phyloP scores from a whole-genome alignment of 2,797 vertebrate species.

The Tragopan temminckii region DNA sequence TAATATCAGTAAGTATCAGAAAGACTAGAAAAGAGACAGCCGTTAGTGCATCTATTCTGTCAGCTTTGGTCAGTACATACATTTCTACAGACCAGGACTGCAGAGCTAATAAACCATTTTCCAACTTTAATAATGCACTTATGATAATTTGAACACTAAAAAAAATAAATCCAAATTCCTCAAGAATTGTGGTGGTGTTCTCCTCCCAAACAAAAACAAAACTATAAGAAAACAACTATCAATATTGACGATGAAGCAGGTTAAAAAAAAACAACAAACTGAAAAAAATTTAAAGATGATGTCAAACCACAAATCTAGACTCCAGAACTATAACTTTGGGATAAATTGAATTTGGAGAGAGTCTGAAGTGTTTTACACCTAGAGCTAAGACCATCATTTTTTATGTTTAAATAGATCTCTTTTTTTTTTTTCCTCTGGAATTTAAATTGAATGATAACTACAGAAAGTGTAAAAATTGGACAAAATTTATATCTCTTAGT shows the following conservation, averaged over 20 bases:
- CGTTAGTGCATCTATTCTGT: slow-evolving; percentile 47
- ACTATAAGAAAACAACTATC: not conserved
- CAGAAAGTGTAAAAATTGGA: not conserved
- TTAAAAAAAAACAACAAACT: not conserved
- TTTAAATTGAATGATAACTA: not conserved
- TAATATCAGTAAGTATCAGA: slow-evolving; percentile 75
- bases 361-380: not conserved
- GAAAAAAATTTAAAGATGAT: not conserved
- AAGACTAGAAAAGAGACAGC: slow-evolving; percentile 70
- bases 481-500: not conserved
- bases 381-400: not conserved
- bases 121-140: not conserved
- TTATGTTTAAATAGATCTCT: not conserved
- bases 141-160: not conserved
- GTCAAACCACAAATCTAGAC: not conserved
- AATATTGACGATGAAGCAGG: not conserved
- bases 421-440: not conserved
- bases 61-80: slow-evolving; percentile 1
- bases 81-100: slow-evolving; percentile 7
- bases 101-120: slow-evolving; percentile 17
- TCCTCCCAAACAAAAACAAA: not conserved
- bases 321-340: not conserved
- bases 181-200: not conserved
- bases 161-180: not conserved
- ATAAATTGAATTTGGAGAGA: not conserved